A percentile compares a stretch with the other conserved stretches of the same genome.
Evolutionary conservation across 1,140 invertebrate species (phyloP).

Genomic region (Leptopilina boulardi): DNA sequence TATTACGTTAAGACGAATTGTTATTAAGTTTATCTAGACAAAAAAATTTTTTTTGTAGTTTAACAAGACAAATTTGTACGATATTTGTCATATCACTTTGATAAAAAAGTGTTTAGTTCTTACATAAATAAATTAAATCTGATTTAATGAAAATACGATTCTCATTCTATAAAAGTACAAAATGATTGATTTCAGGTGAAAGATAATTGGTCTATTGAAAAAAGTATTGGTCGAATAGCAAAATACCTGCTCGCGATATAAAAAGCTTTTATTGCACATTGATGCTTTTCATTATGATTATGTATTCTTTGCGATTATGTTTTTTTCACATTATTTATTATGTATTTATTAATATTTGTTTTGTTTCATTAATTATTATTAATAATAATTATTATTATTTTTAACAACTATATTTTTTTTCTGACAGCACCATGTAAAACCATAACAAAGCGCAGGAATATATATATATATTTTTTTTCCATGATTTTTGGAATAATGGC

Average conservation of each 20-base stretch:
- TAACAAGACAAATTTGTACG: neutral
- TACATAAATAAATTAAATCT: neutral
- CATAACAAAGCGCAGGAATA: constrained; percentile 27
- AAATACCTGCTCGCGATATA: neutral
- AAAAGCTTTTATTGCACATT: constrained; percentile 5
- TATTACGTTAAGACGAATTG: neutral
- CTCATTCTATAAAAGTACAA: constrained; percentile 64
- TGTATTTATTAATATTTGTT: no score
- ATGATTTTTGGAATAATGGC: neutral
- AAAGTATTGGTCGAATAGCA: constrained; percentile 40
- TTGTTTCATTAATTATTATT: no score
- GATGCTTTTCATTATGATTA: constrained; percentile 26
- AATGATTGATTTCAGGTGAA: constrained; percentile 50
- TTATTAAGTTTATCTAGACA: no score
- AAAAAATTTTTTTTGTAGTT: no score
- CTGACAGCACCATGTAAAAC: constrained; percentile 22
- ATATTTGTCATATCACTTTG: constrained; percentile 5
- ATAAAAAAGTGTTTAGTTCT: neutral
- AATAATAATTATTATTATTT: neutral
- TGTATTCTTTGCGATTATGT: constrained; percentile 39
- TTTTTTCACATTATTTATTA: neutral
- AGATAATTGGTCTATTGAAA: constrained; percentile 27
- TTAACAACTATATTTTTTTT: neutral
- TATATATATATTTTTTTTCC: neutral
- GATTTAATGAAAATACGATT: neutral